These are phyloP conservation scores for Notolabrus celidotus DNA, from an alignment of 2,797 vertebrate genomes.

Conservation along the genomic window DNA sequence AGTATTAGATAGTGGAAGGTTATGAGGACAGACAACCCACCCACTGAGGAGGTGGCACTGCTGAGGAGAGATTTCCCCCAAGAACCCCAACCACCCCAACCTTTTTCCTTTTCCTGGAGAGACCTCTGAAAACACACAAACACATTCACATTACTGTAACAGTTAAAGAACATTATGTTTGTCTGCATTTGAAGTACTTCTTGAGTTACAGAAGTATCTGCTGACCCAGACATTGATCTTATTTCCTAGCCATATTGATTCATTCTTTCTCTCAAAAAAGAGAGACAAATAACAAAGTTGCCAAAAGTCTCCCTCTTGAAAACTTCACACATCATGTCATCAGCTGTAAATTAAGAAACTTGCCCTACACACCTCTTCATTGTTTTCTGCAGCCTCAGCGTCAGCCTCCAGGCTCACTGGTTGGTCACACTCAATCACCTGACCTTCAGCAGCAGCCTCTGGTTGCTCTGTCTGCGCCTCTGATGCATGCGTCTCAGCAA, in stretches of 20 bases:
- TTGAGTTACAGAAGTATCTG: neutral
- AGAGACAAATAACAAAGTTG: too few species aligned
- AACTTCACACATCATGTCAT: too few species aligned
- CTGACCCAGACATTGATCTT: neutral
- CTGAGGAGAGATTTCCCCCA: conserved; percentile 96
- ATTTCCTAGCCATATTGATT: too few species aligned
- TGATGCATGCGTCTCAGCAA: neutral
- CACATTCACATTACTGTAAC: conserved; percentile 3
- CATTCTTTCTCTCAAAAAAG: too few species aligned
- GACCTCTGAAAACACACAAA: conserved; percentile 39
- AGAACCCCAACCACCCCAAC: conserved; percentile 93
- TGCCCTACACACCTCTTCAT: conserved; percentile 59
- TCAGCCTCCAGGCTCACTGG: conserved; percentile 91
- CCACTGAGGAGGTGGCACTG: conserved; percentile 93
- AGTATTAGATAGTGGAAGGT: neutral
- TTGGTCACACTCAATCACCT: conserved; percentile 86
- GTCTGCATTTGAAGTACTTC: neutral
- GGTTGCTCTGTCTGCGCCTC: conserved; percentile 45
- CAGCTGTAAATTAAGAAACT: too few species aligned
- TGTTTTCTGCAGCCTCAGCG: conserved; percentile 57
- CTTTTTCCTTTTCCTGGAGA: conserved; percentile 78
- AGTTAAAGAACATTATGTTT: neutral
- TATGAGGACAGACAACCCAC: conserved; percentile 78
- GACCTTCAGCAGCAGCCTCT: conserved; percentile 51
- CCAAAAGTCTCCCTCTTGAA: too few species aligned